Conservation (phyloP, 1,140 invertebrate species). For the Bombus breviceps region DNA sequence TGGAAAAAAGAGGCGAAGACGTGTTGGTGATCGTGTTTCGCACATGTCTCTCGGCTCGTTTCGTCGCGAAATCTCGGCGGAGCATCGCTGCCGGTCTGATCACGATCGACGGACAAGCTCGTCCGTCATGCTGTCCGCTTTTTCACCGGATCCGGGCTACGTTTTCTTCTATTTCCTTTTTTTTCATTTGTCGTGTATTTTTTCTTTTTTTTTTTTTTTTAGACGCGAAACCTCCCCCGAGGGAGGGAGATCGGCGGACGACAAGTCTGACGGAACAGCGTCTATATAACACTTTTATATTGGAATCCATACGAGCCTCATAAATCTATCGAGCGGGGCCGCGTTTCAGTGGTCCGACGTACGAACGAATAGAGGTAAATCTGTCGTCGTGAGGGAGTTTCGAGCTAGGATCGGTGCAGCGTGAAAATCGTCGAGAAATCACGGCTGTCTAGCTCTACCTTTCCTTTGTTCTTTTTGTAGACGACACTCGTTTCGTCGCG, state of each 20-base stretch:
- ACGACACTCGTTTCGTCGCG: neutral
- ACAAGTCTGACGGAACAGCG: constrained; percentile 44
- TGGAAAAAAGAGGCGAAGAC: neutral
- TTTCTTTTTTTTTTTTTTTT: neutral
- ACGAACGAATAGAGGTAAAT: constrained; percentile 45
- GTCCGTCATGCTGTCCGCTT: constrained; percentile 61
- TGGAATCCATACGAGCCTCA: constrained; percentile 65
- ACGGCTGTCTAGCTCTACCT: constrained; percentile 28
- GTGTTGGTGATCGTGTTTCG: neutral
- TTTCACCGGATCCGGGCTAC: constrained; percentile 28
- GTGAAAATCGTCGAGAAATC: constrained; percentile 65
- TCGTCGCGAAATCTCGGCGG: constrained; percentile 18
- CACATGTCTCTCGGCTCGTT: neutral
- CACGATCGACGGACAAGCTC: constrained; percentile 56
- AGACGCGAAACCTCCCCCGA: neutral
- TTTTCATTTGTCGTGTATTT: neutral
- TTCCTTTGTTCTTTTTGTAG: neutral
- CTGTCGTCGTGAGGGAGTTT: constrained; percentile 47
- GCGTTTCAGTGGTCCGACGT: constrained; percentile 51
- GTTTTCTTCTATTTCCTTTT: constrained; percentile 24
- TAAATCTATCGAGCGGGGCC: constrained; percentile 71
- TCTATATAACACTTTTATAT: constrained; percentile 74
- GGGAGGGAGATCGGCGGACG: constrained; percentile 28
- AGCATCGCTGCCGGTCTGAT: constrained; percentile 37
- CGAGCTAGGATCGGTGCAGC: constrained; percentile 38